Evolutionary conservation across 2,797 vertebrate species (phyloP), one percentile per base, ranked within the genome.

Genomic region (Mus spretus): DNA sequence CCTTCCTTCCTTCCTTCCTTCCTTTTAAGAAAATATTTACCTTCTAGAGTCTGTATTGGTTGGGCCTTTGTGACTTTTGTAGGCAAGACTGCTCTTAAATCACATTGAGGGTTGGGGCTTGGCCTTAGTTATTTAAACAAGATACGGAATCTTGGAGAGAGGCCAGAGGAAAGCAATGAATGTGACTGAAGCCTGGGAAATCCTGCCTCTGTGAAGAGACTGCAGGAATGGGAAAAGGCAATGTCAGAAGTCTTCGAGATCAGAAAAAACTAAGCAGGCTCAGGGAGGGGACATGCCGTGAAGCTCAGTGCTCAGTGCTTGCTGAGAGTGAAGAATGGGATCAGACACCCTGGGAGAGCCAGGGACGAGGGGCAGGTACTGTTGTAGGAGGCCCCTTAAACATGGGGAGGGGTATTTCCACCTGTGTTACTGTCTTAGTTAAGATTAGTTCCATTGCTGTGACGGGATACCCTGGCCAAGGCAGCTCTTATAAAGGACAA

Each of bases 41-140:
- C 83, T 97, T 96, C 61, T 95, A 65, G 89, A 82, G 80, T 91
- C 95, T 6, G 10, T 93, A 82, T 95, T 88, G 86, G 92, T 95
- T 90, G 80, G 91, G 86, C 84, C 93, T 97, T 96, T 97, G 97
- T 97, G 95, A 93, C 96, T 95, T 94, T 97, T 96, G 91, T 70
- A 96, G 95, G 92, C 96, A 91, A 44, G 37, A 70, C 94, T 96
- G 93, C 97, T 95, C 95, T 95, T 97, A 98, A 98, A 97, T 97
- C 96, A 97, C 77, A 55, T 50, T 94, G 93, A 55, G 72, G 84
- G 90, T 87, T 91, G 91, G 95, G 61, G 87, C 80, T 89, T 95
- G 95, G 96, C 92, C 94, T 96, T 95, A 92, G 37, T 91, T 93
- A 47, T 97, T 97, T 97, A 95, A 97, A 98, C 95, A 96, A 97